These are phyloP conservation scores for Notoglanidium macrostoma DNA, from an alignment of 2,797 vertebrate species.

Conservation along the genomic window DNA sequence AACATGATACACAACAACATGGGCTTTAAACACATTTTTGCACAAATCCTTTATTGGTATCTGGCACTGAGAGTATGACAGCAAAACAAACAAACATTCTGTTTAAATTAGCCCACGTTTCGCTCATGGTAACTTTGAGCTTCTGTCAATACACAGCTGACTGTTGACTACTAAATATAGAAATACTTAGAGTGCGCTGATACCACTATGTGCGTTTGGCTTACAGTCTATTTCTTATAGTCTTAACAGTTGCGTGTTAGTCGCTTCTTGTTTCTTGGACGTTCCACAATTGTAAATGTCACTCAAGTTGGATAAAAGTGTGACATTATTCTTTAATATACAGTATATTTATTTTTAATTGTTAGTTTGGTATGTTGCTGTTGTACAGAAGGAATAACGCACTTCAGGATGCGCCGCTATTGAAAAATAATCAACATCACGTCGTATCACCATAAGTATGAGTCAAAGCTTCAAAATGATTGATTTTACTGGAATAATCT, in stretches of 20 bases:
- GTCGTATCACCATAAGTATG: background rate
- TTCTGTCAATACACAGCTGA: slow-evolving; percentile 60
- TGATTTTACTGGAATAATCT: background rate
- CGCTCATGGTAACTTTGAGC: slow-evolving; percentile 53
- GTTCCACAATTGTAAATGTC: background rate
- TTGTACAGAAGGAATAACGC: background rate
- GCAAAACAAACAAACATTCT: slow-evolving; percentile 54
- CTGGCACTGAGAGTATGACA: slow-evolving; percentile 67
- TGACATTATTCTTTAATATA: background rate
- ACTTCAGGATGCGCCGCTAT: background rate
- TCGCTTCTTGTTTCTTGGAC: background rate
- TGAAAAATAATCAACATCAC: background rate
- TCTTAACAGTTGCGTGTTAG: background rate
- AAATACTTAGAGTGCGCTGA: background rate
- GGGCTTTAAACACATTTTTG: slow-evolving; percentile 46
- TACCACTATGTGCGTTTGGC: background rate
- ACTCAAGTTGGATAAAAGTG: background rate
- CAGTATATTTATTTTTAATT: too few species aligned
- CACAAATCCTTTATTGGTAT: slow-evolving; percentile 59
- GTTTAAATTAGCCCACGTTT: slow-evolving; percentile 52
- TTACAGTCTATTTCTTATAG: background rate
- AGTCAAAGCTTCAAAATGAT: background rate
- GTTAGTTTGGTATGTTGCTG: background rate
- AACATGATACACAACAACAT: slow-evolving; percentile 26
- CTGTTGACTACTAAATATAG: slow-evolving; percentile 34